phyloP scores from a whole-genome alignment of 1,140 invertebrate species.

The Lineus longissimus region DNA sequence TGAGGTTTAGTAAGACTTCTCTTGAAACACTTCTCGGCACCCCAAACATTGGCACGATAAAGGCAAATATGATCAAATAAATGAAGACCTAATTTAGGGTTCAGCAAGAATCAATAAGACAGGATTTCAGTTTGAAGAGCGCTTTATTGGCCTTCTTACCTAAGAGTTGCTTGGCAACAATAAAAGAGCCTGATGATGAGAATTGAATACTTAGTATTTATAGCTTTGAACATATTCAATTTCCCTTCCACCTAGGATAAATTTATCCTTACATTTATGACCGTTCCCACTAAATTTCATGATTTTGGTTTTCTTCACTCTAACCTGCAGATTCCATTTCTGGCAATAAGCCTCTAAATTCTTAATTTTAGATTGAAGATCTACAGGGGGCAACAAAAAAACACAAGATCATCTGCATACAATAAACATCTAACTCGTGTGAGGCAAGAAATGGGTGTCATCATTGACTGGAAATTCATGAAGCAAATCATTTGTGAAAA shows the following conservation, averaged over 20 bases:
- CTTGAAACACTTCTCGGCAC: neutral
- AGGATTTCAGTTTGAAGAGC: neutral
- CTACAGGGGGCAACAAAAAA: neutral
- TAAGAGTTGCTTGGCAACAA: neutral
- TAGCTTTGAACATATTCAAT: neutral
- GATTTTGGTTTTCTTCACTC: neutral
- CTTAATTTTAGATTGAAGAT: neutral
- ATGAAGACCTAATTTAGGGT: neutral
- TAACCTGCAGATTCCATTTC: neutral
- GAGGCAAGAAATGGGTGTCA: neutral
- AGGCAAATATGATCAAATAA: constrained; percentile 4
- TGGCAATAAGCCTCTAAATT: constrained; percentile 1
- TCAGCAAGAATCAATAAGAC: neutral
- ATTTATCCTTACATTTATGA: neutral
- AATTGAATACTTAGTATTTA: neutral
- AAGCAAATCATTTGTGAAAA: constrained; percentile 4
- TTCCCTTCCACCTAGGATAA: neutral
- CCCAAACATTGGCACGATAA: neutral
- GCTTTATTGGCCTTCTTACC: neutral
- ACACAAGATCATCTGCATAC: neutral
- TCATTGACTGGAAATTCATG: neutral
- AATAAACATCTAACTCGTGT: neutral
- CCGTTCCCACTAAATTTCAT: neutral
- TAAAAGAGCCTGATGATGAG: constrained; percentile 1
- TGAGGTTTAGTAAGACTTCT: neutral